Conservation (phyloP, 2,113 vertebrate genomes). For the Mionectes macconnelli region DNA sequence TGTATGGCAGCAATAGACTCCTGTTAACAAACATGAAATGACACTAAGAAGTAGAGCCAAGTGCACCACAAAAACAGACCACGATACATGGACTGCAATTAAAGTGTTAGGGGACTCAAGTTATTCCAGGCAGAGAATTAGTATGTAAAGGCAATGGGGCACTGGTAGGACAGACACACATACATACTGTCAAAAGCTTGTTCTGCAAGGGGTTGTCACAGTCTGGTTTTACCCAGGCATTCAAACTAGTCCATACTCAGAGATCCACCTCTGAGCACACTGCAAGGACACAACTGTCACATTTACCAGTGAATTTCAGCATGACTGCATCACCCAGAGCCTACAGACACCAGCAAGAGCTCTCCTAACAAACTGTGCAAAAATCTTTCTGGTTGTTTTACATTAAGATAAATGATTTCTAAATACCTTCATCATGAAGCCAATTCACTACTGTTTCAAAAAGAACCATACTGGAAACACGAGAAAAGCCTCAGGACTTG, state of each 20-base stretch:
- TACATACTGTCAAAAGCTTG: background rate
- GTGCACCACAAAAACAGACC: background rate
- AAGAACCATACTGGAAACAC: background rate
- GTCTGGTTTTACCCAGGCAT: background rate
- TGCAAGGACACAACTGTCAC: background rate
- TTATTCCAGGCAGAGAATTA: background rate
- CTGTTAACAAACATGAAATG: conserved; percentile 38
- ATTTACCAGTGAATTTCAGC: background rate
- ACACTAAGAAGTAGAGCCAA: background rate
- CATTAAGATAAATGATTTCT: background rate
- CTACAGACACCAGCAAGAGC: background rate
- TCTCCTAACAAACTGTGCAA: background rate
- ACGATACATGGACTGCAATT: background rate
- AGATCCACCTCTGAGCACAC: background rate
- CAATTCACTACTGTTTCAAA: background rate
- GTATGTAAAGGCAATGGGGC: background rate
- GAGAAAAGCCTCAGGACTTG: background rate
- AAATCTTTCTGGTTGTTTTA: background rate
- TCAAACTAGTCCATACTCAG: background rate
- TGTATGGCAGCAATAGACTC: conserved; percentile 59
- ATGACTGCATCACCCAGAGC: background rate
- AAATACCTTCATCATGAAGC: background rate
- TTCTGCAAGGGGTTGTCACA: background rate
- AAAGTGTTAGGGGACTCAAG: background rate
- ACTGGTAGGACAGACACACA: background rate